A percentile compares a stretch with the other conserved stretches of the same genome.
phyloP scores from a whole-genome alignment of 2,888 invertebrate genomes.

The Eupsilia transversa region DNA sequence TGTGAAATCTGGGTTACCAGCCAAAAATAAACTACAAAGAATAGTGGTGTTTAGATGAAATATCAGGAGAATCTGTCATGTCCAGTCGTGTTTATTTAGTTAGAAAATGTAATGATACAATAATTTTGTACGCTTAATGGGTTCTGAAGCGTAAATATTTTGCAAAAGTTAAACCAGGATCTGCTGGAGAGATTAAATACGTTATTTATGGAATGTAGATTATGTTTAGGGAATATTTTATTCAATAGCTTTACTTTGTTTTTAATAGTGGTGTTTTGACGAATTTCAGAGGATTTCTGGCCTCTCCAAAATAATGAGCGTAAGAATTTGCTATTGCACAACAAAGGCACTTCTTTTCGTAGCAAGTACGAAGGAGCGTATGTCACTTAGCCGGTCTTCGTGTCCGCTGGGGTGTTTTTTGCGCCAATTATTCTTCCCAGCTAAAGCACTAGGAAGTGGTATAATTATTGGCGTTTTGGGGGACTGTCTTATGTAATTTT shows the following conservation, averaged over 20 bases:
- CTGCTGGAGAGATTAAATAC: neutral
- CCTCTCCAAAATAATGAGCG: neutral
- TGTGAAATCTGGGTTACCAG: conserved; percentile 24
- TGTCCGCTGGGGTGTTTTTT: too few relatives aligned
- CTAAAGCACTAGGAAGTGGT: too few relatives aligned
- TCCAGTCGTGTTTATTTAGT: conserved; percentile 17
- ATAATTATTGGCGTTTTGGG: too few relatives aligned
- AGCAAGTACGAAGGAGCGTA: neutral
- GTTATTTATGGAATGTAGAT: neutral
- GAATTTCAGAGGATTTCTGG: neutral
- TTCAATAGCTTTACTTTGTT: neutral
- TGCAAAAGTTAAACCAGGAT: neutral
- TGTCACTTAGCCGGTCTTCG: too few relatives aligned
- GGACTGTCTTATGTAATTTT: too few relatives aligned
- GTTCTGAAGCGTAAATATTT: conserved; percentile 7
- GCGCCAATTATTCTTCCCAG: too few relatives aligned
- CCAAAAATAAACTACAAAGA: conserved; percentile 33
- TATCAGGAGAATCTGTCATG: conserved; percentile 6
- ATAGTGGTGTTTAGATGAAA: neutral
- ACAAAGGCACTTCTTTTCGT: neutral
- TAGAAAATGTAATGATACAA: conserved; percentile 2
- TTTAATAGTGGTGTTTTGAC: neutral
- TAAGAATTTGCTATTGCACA: neutral
- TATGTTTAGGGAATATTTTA: neutral
- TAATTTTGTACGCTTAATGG: neutral